Evolutionary conservation across 2,113 vertebrate species (phyloP).

Genomic region (Pavo muticus): DNA sequence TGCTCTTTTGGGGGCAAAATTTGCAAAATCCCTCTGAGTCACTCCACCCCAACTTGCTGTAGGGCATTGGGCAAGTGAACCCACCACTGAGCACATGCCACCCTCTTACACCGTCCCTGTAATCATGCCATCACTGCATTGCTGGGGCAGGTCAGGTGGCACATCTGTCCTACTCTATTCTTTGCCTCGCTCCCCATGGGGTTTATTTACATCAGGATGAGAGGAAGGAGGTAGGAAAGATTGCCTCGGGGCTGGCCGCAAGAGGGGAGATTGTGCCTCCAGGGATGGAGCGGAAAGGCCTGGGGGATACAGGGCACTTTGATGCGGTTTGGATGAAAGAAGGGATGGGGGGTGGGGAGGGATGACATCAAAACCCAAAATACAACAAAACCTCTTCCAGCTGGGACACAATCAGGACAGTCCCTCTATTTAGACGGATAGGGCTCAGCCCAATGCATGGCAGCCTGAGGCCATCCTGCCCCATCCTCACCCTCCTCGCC

Average conservation of each 20-base stretch:
- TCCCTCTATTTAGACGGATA: constrained; percentile 83
- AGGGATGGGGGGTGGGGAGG: background rate
- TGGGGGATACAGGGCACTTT: background rate
- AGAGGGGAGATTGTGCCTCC: constrained; percentile 55
- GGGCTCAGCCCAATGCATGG: background rate
- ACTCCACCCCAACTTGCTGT: background rate
- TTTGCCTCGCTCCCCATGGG: background rate
- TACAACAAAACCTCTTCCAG: constrained; percentile 33
- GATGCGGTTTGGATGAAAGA: constrained; percentile 3
- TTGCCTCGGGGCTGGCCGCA: constrained; percentile 68
- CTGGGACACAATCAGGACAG: constrained; percentile 76
- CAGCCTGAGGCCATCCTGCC: background rate
- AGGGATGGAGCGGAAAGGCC: background rate
- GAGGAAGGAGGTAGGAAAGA: constrained; percentile 80
- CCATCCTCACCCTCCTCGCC: background rate
- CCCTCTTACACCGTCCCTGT: background rate
- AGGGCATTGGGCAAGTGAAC: background rate
- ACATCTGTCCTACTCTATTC: background rate
- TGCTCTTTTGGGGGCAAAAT: background rate
- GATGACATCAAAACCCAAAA: background rate
- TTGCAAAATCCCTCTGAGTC: background rate
- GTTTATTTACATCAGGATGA: constrained; percentile 77
- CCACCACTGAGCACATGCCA: fast-evolving
- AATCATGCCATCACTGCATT: background rate
- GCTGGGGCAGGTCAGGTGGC: background rate